Conservation (phyloP, 1,140 invertebrate genomes). For the Drosophila yakuba region DNA sequence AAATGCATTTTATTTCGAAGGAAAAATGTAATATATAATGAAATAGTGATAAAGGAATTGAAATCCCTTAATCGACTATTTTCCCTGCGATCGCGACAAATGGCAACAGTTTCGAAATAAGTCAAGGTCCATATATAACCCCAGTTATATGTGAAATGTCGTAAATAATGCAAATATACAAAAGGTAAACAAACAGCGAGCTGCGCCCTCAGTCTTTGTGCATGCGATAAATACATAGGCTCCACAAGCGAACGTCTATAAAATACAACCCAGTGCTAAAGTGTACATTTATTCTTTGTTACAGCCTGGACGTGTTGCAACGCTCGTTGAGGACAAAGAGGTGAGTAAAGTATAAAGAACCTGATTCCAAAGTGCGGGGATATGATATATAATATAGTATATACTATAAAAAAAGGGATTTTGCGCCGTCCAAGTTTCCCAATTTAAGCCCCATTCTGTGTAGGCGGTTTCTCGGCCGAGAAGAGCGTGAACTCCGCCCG, state of each 20-base stretch:
- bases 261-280: slow-evolving; percentile 16
- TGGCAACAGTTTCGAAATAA: slow-evolving; percentile 36
- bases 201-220: slow-evolving; percentile 31
- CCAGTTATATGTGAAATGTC: slow-evolving; percentile 7
- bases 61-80: background rate
- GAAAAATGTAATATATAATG: background rate
- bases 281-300: slow-evolving; percentile 83
- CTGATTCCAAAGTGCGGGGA: slow-evolving; percentile 3
- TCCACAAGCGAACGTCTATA: slow-evolving; percentile 11
- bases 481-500: background rate
- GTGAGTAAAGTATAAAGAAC: slow-evolving; percentile 85
- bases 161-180: slow-evolving; percentile 18
- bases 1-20: too few relatives aligned
- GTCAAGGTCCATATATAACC: slow-evolving; percentile 56
- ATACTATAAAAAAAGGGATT: slow-evolving; percentile 5
- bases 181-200: slow-evolving; percentile 52
- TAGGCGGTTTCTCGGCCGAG: slow-evolving; percentile 23
- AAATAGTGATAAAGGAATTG: background rate
- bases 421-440: slow-evolving; percentile 66
- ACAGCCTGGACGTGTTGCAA: slow-evolving; percentile 92
- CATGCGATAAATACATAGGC: slow-evolving; percentile 13
- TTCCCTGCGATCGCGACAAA: background rate
- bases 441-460: slow-evolving; percentile 83
- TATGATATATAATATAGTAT: too few relatives aligned
- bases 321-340: slow-evolving; percentile 90